These are phyloP conservation scores for Ophioninae sp. DNA, from an alignment of 2,888 invertebrate genomes.

Conservation along the genomic window DNA sequence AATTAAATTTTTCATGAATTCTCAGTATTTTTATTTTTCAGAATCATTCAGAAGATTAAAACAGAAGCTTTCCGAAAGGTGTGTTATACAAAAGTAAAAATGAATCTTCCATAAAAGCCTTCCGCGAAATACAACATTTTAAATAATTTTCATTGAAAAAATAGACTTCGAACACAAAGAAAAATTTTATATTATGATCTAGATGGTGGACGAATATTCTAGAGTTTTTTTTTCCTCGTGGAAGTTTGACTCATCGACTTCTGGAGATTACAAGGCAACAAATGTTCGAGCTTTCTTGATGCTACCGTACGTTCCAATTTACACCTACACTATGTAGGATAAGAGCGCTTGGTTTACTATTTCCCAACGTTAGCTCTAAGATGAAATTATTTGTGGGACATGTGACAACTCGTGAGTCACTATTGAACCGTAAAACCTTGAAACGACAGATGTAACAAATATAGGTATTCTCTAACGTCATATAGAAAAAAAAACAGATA, in stretches of 20 bases:
- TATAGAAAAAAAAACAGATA: neutral
- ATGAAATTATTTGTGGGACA: conserved; percentile 14
- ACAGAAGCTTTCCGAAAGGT: neutral
- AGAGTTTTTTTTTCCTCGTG: neutral
- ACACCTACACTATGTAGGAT: conserved; percentile 1
- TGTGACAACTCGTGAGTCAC: conserved; percentile 16
- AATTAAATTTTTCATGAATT: neutral
- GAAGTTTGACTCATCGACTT: conserved; percentile 5
- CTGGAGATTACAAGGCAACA: conserved; percentile 31
- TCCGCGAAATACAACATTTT: neutral
- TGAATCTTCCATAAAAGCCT: neutral
- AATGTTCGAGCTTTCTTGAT: conserved; percentile 24
- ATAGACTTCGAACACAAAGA: neutral
- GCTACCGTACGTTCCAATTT: conserved; percentile 12
- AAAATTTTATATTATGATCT: neutral
- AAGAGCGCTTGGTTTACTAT: conserved; percentile 9
- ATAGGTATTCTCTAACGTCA: neutral
- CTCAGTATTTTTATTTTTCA: neutral
- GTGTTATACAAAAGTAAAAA: neutral
- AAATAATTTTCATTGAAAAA: neutral
- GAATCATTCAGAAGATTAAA: neutral
- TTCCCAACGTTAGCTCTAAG: conserved; percentile 22
- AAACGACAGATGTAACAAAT: neutral
- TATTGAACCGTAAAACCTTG: neutral
- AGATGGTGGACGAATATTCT: neutral